phyloP scores from a whole-genome alignment of 2,113 vertebrate genomes.

The Astur gentilis region DNA sequence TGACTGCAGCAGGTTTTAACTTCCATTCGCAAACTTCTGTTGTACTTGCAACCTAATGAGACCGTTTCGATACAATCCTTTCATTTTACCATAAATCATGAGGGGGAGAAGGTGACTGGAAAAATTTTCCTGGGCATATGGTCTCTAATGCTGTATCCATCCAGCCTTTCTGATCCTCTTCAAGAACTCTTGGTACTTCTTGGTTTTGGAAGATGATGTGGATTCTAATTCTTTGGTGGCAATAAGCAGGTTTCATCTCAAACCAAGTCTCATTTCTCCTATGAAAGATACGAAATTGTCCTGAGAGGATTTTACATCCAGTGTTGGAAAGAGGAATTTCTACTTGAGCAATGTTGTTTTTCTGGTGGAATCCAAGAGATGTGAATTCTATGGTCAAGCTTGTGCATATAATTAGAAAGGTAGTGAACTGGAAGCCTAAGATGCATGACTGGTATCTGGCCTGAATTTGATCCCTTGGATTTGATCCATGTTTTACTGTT shows the following conservation, averaged over 20 bases:
- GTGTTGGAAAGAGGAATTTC: background rate
- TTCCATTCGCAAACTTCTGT: background rate
- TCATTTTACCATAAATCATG: background rate
- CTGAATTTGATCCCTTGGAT: background rate
- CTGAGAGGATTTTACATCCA: background rate
- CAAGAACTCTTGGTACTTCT: background rate
- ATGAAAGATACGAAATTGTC: background rate
- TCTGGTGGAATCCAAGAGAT: background rate
- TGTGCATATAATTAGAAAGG: background rate
- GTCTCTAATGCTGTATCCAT: background rate
- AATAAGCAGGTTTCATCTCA: background rate
- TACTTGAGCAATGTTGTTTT: background rate
- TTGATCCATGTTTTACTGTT: conserved; percentile 25
- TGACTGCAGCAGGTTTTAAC: background rate
- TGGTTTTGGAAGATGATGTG: background rate
- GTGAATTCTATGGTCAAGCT: background rate
- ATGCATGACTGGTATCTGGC: background rate
- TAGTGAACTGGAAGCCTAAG: background rate
- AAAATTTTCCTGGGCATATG: background rate
- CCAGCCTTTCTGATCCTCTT: background rate
- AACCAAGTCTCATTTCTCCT: background rate
- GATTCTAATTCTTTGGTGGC: background rate
- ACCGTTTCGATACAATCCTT: background rate
- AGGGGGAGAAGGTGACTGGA: background rate
- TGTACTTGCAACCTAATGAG: background rate